A percentile compares a stretch with the other conserved stretches of the same genome.
These are phyloP conservation scores for Bothrops alternatus DNA, from an alignment of 2,797 vertebrate species.

Conservation along the genomic window DNA sequence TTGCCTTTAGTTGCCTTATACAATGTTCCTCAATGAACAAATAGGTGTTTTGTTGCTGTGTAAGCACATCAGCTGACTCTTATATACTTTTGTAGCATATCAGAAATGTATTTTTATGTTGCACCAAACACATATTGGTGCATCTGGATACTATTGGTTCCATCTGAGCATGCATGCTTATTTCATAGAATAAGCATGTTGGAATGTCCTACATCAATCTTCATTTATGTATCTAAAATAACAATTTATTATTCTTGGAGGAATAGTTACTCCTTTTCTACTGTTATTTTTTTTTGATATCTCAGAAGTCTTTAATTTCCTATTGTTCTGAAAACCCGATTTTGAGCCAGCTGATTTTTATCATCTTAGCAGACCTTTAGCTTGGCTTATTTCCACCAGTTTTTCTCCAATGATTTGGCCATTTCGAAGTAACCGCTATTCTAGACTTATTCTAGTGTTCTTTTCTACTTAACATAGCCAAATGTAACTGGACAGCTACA, in stretches of 20 bases:
- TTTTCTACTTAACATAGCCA: neutral
- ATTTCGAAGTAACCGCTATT: neutral
- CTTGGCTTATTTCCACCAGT: neutral
- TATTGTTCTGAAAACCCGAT: neutral
- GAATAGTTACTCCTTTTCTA: neutral
- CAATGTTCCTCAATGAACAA: neutral
- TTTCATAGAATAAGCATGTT: neutral
- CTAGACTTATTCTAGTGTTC: neutral
- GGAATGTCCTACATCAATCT: neutral
- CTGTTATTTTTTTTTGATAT: neutral
- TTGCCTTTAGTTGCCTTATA: neutral
- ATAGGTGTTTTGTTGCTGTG: neutral
- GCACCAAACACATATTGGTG: neutral
- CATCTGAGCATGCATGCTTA: neutral
- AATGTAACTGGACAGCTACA: neutral
- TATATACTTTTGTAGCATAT: neutral
- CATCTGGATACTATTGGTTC: neutral
- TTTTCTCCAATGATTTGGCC: neutral
- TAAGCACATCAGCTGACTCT: neutral
- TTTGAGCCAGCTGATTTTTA: neutral
- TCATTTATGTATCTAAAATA: neutral
- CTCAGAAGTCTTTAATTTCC: neutral
- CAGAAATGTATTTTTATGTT: neutral
- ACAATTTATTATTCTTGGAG: conserved; percentile 1
- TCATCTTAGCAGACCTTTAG: neutral